Evolutionary conservation across 2,113 vertebrate species (phyloP), one percentile per base, ranked within the genome.

Genomic region (Axis porcinus): DNA sequence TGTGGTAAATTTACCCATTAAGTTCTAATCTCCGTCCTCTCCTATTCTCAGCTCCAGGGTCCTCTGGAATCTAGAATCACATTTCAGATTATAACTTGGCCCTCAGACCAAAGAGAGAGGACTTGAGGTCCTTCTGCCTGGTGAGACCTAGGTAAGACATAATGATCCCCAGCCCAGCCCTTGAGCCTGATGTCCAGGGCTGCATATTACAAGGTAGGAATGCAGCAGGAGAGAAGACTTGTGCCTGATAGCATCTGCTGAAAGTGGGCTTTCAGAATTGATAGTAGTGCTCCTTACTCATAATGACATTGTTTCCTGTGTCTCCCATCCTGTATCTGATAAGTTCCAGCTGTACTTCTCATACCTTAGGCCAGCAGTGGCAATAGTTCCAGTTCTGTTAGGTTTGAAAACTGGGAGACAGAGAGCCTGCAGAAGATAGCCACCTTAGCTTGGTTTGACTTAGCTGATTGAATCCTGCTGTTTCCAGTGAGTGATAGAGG

Each of bases 11-110:
- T 90, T 91, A 5, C 3, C 13, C 6, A n/a, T 82, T 91, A 81
- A 93, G 40, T 87, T 23, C 40, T 40, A 16, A 67, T 91, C 30
- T 76, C 3, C 21, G 2, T 36, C 1, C 4, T 36, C 11, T 14
- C 40, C 54, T 88, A 3, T 60, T 60, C 60, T 21, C 23, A 70
- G 28, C 36, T 13, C 14, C 28, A 90, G 40, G 17, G 21, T 67
- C 17, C 15, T 94, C 78, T 91, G 95, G 57, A 96, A 88, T 57
- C 28, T 84, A 50, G 78, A 79, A 91, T 95, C 58, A 57, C 40
- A 81, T 94, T 96, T 88, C 52, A 58, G 47, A 64, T 97, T 97
- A 70, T 52, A 95, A 95, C 5, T 64, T 92, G 57, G 36, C 45
- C 40, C 28, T 79, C 30, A 83, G 25, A 88, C 40, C n/a, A 70